These are phyloP conservation scores for Diabrotica undecimpunctata DNA, from an alignment of 1,140 invertebrate genomes.

Conservation along the genomic window DNA sequence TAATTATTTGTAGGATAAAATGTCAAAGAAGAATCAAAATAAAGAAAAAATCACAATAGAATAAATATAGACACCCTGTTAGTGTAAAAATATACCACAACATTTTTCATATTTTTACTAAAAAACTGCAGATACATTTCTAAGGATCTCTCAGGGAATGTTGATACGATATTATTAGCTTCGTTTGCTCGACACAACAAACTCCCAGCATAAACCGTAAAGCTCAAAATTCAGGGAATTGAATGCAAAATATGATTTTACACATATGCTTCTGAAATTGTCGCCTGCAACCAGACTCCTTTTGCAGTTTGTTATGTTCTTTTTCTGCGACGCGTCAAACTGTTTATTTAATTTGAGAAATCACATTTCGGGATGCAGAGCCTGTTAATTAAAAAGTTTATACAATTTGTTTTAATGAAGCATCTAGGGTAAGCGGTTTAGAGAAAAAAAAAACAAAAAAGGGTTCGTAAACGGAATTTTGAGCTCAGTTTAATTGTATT, in stretches of 20 bases:
- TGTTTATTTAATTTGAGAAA: constrained; percentile 3
- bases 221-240: neutral
- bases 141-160: neutral
- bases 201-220: neutral
- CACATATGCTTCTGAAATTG: neutral
- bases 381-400: constrained; percentile 3
- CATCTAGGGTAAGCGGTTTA: too few species aligned
- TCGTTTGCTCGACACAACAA: constrained; percentile 2
- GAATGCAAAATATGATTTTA: neutral
- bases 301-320: constrained; percentile 1
- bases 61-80: too few species aligned
- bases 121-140: neutral
- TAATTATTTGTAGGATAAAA: too few species aligned
- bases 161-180: neutral
- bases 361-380: neutral
- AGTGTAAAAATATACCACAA: too few species aligned
- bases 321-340: neutral
- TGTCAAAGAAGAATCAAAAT: too few species aligned
- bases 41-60: too few species aligned
- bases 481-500: too few species aligned
- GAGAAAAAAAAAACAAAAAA: too few species aligned
- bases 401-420: neutral
- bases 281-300: neutral
- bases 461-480: too few species aligned
- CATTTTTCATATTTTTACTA: neutral